A percentile compares a stretch with the other conserved stretches of the same genome.
Conservation (phyloP, 2,113 vertebrate genomes). For the Nycticorax nycticorax region DNA sequence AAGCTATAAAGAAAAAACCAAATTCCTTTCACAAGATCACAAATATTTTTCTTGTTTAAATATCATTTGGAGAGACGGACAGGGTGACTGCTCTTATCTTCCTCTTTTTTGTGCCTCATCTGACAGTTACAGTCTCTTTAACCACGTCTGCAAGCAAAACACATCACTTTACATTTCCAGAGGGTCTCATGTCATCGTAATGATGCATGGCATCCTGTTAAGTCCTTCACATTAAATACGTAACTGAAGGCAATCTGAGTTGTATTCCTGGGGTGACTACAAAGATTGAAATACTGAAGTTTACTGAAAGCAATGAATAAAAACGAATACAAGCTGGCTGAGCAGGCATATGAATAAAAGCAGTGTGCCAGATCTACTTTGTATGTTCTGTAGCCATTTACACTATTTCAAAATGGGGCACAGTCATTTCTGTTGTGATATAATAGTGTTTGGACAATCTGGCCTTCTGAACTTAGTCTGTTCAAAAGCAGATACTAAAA, state of each 20-base stretch:
- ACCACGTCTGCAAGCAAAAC: neutral
- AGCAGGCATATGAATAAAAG: neutral
- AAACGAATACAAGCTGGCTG: neutral
- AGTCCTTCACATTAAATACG: neutral
- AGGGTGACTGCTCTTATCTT: constrained; percentile 6
- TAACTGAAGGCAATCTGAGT: neutral
- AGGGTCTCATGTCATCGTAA: neutral
- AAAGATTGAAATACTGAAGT: neutral
- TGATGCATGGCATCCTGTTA: neutral
- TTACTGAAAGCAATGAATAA: constrained; percentile 21
- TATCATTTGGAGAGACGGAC: neutral
- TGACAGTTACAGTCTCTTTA: constrained; percentile 10
- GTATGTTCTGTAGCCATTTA: neutral
- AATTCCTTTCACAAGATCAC: neutral
- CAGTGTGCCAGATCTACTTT: neutral
- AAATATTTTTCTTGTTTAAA: neutral
- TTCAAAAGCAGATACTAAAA: neutral
- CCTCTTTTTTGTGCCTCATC: neutral
- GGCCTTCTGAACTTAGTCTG: neutral
- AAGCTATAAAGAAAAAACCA: neutral
- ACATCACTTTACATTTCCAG: neutral
- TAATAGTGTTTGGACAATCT: neutral
- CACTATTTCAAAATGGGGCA: neutral
- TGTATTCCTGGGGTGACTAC: neutral
- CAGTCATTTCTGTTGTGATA: neutral